A percentile compares a stretch with the other conserved stretches of the same genome.
Conservation (phyloP, 2,888 invertebrate species). For the Pseudococcus viburni region DNA sequence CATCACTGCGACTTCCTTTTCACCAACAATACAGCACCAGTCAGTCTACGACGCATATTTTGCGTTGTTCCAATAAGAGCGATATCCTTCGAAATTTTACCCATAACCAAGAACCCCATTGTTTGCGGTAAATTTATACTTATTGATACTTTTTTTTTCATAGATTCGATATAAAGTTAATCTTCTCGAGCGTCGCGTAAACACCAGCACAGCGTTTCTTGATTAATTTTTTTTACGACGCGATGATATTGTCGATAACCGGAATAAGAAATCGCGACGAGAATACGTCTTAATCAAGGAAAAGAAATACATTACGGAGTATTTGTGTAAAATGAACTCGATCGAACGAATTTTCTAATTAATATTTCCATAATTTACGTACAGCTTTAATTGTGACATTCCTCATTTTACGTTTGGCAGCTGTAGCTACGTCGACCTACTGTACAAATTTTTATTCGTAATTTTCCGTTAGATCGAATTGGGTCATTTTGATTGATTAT, state of each 20-base stretch:
- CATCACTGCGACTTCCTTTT: slow-evolving; percentile 38
- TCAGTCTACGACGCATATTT: slow-evolving; percentile 2
- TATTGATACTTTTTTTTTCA: background rate
- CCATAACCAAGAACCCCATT: background rate
- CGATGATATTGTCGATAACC: background rate
- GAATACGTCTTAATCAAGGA: background rate
- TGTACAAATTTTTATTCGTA: slow-evolving; percentile 37
- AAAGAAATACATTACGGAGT: background rate
- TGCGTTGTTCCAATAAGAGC: background rate
- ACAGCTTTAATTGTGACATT: slow-evolving; percentile 27
- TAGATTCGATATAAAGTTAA: background rate
- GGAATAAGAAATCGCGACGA: background rate
- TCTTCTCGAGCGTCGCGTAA: background rate
- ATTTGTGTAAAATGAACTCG: background rate
- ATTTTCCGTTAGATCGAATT: slow-evolving; percentile 41
- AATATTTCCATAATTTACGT: slow-evolving; percentile 25
- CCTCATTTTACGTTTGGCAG: slow-evolving; percentile 23
- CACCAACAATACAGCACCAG: background rate
- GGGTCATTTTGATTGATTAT: slow-evolving; percentile 29
- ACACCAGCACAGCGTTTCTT: background rate
- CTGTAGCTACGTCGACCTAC: background rate
- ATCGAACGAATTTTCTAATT: slow-evolving; percentile 40
- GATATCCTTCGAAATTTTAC: slow-evolving; percentile 35
- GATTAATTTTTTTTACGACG: background rate
- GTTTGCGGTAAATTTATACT: background rate